These are phyloP conservation scores for Clostera curtula DNA, from an alignment of 2,888 invertebrate genomes.

Conservation along the genomic window DNA sequence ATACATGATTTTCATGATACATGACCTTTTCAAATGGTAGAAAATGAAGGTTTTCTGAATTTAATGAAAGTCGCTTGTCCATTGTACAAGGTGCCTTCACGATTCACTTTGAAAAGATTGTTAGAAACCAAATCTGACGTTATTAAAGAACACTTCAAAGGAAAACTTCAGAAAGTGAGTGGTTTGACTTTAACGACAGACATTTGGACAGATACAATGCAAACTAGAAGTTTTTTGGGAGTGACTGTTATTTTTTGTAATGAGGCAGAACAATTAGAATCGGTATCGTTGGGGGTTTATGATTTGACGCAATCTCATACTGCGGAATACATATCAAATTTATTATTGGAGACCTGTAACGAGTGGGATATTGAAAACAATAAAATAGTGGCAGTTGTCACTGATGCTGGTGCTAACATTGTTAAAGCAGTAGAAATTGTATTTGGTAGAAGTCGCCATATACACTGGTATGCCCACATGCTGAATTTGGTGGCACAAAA, in stretches of 20 bases:
- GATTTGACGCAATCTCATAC: too few relatives aligned
- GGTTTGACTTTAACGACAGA: conserved; percentile 5
- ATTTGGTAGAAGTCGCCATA: conserved; percentile 3
- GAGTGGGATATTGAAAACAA: conserved; percentile 1
- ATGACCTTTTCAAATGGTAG: conserved; percentile 1
- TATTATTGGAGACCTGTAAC: conserved; percentile 1
- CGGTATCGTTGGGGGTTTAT: neutral
- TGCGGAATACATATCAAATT: too few relatives aligned
- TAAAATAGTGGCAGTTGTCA: conserved; percentile 1
- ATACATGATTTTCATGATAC: conserved; percentile 3
- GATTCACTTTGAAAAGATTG: too few relatives aligned
- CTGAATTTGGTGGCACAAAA: conserved; percentile 1
- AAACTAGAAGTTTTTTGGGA: conserved; percentile 2
- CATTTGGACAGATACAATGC: conserved; percentile 4
- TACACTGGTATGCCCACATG: conserved; percentile 1
- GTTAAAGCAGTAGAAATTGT: conserved; percentile 3
- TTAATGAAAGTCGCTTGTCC: conserved; percentile 1
- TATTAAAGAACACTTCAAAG: conserved; percentile 1
- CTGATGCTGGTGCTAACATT: conserved; percentile 3
- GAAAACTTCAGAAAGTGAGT: neutral
- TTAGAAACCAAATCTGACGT: conserved; percentile 1
- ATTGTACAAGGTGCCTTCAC: conserved; percentile 1
- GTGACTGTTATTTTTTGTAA: conserved; percentile 1
- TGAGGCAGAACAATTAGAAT: neutral
- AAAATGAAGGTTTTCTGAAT: conserved; percentile 2